Evolutionary conservation across 2,797 vertebrate genomes (phyloP).

Genomic region (Sciurus vulgaris): DNA sequence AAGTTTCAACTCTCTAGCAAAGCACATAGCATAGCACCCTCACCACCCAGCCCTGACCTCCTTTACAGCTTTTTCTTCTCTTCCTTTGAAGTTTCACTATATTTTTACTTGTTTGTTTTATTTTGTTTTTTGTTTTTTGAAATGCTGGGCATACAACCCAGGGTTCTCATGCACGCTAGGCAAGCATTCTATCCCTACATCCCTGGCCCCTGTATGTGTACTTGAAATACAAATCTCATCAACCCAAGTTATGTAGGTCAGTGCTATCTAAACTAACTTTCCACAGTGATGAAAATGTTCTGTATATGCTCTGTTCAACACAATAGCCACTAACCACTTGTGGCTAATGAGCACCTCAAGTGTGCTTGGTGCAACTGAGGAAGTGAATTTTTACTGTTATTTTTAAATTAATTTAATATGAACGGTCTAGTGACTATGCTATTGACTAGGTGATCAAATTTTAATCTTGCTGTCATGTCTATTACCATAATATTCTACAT

Average conservation of each 20-base stretch:
- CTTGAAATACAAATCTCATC: conserved; percentile 75
- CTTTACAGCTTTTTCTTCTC: not conserved
- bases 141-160: not conserved
- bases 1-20: not conserved
- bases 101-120: conserved; percentile 61
- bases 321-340: not conserved
- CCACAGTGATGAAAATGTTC: not conserved
- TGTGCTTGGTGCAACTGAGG: not conserved
- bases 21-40: not conserved
- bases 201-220: not conserved
- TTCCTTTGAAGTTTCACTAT: conserved; percentile 79
- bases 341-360: not conserved
- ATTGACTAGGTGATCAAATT: conserved; percentile 78
- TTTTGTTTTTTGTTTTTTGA: not conserved
- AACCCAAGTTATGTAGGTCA: conserved; percentile 75
- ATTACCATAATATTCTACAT: conserved; percentile 82
- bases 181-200: no score
- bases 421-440: not conserved
- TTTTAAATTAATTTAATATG: conserved; percentile 54
- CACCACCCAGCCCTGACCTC: not conserved
- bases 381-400: conserved; percentile 36
- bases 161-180: not conserved
- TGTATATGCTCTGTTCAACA: not conserved
- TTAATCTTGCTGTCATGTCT: conserved; percentile 85
- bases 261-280: conserved; percentile 1